A percentile compares a stretch with the other conserved stretches of the same genome.
Conservation (phyloP, 2,888 invertebrate genomes). For the Baronia brevicornis region DNA sequence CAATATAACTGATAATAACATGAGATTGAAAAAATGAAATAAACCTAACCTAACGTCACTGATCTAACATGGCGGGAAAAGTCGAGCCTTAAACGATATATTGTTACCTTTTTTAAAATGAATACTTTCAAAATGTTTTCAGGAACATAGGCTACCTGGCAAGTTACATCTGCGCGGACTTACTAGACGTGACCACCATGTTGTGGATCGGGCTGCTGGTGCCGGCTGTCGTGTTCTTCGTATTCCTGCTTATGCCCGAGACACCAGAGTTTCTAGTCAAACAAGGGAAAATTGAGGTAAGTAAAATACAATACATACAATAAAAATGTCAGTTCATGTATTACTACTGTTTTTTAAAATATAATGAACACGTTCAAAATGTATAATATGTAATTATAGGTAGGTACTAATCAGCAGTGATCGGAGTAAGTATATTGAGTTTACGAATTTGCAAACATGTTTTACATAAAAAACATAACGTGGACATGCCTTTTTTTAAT, state of each 20-base stretch:
- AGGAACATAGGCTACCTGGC: constrained; percentile 62
- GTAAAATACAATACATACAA: constrained; percentile 18
- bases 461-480: neutral
- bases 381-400: too few species aligned
- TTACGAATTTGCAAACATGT: neutral
- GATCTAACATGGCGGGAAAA: too few species aligned
- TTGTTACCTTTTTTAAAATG: neutral
- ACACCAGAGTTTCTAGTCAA: constrained; percentile 66
- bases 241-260: constrained; percentile 64
- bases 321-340: neutral
- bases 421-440: too few species aligned
- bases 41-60: too few species aligned
- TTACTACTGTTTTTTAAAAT: constrained; percentile 2
- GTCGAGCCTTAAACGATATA: too few species aligned
- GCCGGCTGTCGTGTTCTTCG: constrained; percentile 47
- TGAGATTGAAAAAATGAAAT: too few species aligned
- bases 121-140: constrained; percentile 17
- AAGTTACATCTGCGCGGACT: constrained; percentile 56
- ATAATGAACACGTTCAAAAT: too few species aligned
- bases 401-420: too few species aligned
- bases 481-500: constrained; percentile 1
- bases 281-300: constrained; percentile 62
- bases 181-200: constrained; percentile 46
- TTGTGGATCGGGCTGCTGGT: constrained; percentile 56
- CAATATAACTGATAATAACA: too few species aligned